phyloP scores from a whole-genome alignment of 2,113 vertebrate species.

The Cyanoramphus novaezelandiae region DNA sequence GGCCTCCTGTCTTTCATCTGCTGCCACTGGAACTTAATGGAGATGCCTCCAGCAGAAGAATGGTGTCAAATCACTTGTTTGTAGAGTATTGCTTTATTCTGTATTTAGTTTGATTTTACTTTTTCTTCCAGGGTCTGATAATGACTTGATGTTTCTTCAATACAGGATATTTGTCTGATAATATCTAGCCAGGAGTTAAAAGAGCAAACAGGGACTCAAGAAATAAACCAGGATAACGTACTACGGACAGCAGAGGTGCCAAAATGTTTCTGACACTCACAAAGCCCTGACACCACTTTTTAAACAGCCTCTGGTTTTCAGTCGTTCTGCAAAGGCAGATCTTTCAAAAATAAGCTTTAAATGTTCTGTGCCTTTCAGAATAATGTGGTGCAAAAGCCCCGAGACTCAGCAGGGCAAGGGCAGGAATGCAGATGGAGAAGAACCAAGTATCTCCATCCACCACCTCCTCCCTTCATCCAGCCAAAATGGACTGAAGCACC shows the following conservation, averaged over 20 bases:
- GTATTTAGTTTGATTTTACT: neutral
- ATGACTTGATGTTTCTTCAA: neutral
- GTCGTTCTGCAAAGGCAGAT: neutral
- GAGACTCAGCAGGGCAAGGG: neutral
- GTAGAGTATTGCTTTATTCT: neutral
- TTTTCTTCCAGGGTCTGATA: neutral
- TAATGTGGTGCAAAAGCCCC: neutral
- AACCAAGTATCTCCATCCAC: neutral
- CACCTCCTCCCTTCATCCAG: neutral
- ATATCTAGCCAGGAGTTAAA: neutral
- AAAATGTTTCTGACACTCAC: neutral
- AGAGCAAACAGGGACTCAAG: neutral
- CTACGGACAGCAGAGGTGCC: neutral
- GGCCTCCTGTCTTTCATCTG: slow-evolving; percentile 39
- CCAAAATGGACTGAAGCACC: rapidly evolving
- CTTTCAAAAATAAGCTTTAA: neutral
- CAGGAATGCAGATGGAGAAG: neutral
- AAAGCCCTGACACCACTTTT: neutral
- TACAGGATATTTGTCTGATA: neutral
- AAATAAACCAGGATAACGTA: neutral
- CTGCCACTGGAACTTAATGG: slow-evolving; percentile 8
- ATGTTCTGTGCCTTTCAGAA: neutral
- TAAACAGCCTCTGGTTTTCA: neutral
- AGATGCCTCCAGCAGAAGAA: neutral
- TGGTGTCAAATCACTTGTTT: neutral